These are phyloP conservation scores for Typhlichthys subterraneus DNA, from an alignment of 2,797 vertebrate genomes.

Conservation along the genomic window DNA sequence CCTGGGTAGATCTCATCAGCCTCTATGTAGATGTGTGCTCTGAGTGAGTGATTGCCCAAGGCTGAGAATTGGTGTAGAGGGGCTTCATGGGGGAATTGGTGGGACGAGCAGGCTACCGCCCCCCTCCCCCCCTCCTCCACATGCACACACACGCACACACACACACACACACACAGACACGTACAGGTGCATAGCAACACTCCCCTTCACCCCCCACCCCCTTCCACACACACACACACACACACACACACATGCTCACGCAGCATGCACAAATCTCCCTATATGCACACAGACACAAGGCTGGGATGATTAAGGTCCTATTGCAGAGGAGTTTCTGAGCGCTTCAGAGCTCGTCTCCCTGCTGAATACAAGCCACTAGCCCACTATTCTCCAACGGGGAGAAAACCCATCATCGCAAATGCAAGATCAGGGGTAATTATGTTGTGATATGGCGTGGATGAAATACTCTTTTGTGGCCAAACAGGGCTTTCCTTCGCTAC, in stretches of 20 bases:
- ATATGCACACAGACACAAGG: slow-evolving; percentile 68
- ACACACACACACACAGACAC: slow-evolving; percentile 20
- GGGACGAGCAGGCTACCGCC: slow-evolving; percentile 61
- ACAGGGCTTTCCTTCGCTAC: slow-evolving; percentile 60
- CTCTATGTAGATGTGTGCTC: slow-evolving; percentile 82
- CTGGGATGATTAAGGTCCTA: slow-evolving; percentile 76
- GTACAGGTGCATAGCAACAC: slow-evolving; percentile 2
- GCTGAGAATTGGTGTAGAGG: slow-evolving; percentile 80
- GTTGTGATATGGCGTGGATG: slow-evolving; percentile 60
- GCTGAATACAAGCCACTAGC: slow-evolving; percentile 73
- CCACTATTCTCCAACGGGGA: slow-evolving; percentile 65
- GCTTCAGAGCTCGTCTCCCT: slow-evolving; percentile 59
- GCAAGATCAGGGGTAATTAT: slow-evolving; percentile 73
- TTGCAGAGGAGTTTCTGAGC: slow-evolving; percentile 61
- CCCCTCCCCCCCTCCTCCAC: slow-evolving; percentile 27
- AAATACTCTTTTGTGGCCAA: slow-evolving; percentile 59
- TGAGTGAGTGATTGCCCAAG: slow-evolving; percentile 84
- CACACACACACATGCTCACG: slow-evolving; percentile 41
- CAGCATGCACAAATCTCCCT: slow-evolving; percentile 63
- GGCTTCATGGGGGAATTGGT: slow-evolving; percentile 81
- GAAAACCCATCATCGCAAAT: slow-evolving; percentile 70
- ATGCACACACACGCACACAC: slow-evolving; percentile 9
- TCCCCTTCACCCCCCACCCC: not conserved
- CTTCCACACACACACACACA: not conserved
- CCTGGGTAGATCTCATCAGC: slow-evolving; percentile 81